Base-by-base conservation (phyloP, 1,140 invertebrate genomes). In the Agraylea sexmaculata region DNA sequence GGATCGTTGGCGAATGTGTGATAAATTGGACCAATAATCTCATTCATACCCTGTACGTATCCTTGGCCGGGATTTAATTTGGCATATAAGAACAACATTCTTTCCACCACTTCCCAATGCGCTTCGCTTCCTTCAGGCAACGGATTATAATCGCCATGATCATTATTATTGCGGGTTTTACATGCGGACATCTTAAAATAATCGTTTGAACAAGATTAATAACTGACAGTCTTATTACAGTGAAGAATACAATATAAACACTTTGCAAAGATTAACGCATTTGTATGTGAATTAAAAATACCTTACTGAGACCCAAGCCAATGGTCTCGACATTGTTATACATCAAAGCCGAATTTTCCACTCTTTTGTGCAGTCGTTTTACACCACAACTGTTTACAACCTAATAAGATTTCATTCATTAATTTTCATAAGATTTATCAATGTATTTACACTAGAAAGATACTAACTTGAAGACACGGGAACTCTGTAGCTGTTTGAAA, bases 11-110 rank as follows among this genome's bases (percentile, higher is more conserved):
- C 92, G 67, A 99, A 93, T 5, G 88, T 83, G 61, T 96, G 93
- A 68, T 99, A 99, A 52, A 99, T 93, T 13, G 94, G 94, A 1
- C 93, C 95, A 42, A 99, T 81, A 49, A 99, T 95, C 68, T 99
- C 95, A 71, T 99, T 98, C 94, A 99, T 98, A 43, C 95, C 94
- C 66, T 98, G 92, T 1, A 97, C 91, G 65, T 98, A 99, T 3
- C 89, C 82, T 59, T 96, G 89, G 1, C 94, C 94, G 3, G 93
- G 91, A 73, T 99, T 98, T 2, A 98, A 72, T 66, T 98, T 98
- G 0, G 92, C 90, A 63, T 97, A 99, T 3, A 99, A 71, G 59
- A 98, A 99, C 17, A 99, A 66, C 57, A 99, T 91, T 49, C 95
- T 69, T 59, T 98, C 91, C 0, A 97, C 84, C 6, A 99, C 91